Percentiles rank a stretch among this genome's conserved stretches.
Evolutionary conservation across 2,888 invertebrate genomes (phyloP).

Genomic region (Eugnorisma glareosa): DNA sequence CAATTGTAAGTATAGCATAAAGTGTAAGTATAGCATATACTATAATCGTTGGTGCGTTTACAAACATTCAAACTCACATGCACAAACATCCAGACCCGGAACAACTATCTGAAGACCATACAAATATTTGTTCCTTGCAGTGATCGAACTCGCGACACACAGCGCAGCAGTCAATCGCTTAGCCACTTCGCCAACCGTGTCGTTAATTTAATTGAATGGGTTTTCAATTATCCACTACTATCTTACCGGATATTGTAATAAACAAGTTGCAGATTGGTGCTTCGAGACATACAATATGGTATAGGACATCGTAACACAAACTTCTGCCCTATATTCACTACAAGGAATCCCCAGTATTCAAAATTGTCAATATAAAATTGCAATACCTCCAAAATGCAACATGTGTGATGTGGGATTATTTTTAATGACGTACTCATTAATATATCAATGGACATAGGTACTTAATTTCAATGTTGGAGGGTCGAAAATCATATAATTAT

Average conservation of each 20-base stretch:
- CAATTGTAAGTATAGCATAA: no score
- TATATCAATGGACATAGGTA: no score
- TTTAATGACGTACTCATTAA: no score
- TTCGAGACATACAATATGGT: background rate
- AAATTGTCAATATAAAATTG: background rate
- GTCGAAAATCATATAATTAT: background rate
- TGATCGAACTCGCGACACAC: background rate
- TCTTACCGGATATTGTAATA: constrained; percentile 4
- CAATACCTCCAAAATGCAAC: no score
- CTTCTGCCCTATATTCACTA: background rate
- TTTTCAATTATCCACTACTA: background rate
- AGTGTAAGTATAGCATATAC: no score
- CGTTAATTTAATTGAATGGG: background rate
- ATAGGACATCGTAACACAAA: background rate
- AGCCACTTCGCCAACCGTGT: background rate
- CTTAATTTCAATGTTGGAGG: no score
- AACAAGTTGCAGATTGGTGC: background rate
- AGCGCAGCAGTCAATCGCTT: background rate
- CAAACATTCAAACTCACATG: background rate
- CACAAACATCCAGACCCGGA: background rate
- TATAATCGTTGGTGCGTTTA: background rate
- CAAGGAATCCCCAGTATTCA: background rate
- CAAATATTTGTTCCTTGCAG: background rate
- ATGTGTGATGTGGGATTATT: no score
- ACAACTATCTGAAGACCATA: no score